Evolutionary conservation across 2,888 invertebrate species (phyloP).

Genomic region (Chloroclysta siterata): DNA sequence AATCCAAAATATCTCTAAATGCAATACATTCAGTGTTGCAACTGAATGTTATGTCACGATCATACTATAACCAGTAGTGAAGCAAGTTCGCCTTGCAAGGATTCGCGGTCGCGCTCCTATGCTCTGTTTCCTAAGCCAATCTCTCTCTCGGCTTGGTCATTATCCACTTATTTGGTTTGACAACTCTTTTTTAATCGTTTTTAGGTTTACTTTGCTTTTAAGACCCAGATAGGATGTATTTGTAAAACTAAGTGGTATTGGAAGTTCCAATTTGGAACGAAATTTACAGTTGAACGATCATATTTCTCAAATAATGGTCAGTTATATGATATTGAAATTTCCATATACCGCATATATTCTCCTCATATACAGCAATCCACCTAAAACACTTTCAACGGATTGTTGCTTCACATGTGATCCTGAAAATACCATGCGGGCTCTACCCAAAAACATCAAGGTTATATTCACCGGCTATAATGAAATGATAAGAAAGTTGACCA

Average conservation of each 20-base stretch:
- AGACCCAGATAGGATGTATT: too few species aligned
- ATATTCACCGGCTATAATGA: neutral
- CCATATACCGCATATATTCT: too few species aligned
- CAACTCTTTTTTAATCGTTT: neutral
- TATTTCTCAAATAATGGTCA: too few species aligned
- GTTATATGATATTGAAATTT: too few species aligned
- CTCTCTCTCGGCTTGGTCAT: slow-evolving; percentile 42
- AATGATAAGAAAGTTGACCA: slow-evolving; percentile 17
- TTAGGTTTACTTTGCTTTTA: too few species aligned
- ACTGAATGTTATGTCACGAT: slow-evolving; percentile 48
- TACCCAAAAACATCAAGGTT: slow-evolving; percentile 11
- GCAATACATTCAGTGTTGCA: slow-evolving; percentile 35
- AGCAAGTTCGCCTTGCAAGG: slow-evolving; percentile 56
- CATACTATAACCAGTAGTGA: slow-evolving; percentile 5
- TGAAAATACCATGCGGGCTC: neutral
- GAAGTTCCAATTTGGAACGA: too few species aligned
- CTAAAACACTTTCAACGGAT: neutral
- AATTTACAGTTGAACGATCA: too few species aligned
- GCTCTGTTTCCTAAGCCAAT: slow-evolving; percentile 46
- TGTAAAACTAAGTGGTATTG: too few species aligned
- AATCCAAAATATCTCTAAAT: neutral
- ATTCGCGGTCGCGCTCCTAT: slow-evolving; percentile 51
- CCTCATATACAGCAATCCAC: too few species aligned
- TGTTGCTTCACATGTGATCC: neutral
- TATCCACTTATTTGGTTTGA: slow-evolving; percentile 29